phyloP scores from a whole-genome alignment of 2,888 invertebrate species.

The Tenodera sinensis region DNA sequence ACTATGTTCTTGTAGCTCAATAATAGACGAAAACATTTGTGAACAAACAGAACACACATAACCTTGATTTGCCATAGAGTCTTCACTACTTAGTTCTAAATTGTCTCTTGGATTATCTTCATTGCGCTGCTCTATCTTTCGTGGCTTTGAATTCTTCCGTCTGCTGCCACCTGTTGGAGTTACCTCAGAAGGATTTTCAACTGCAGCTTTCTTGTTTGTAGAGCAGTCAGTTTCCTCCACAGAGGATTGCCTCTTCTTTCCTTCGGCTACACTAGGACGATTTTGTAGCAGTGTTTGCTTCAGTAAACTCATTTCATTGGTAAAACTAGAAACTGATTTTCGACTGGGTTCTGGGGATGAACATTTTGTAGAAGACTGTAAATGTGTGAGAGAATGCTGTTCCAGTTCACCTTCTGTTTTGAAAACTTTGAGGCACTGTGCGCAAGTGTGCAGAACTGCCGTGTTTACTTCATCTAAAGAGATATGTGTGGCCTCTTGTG shows the following conservation, averaged over 20 bases:
- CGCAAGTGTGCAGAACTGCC: not conserved
- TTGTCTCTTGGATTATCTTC: conserved; percentile 1
- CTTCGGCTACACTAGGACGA: not conserved
- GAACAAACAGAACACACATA: conserved; percentile 44
- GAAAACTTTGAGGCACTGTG: not conserved
- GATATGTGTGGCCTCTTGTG: not conserved
- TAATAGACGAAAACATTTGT: conserved; percentile 39
- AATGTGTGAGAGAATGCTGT: not conserved
- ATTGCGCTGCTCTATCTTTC: conserved; percentile 38
- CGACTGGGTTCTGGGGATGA: not conserved
- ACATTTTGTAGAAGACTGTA: not conserved
- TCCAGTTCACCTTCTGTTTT: not conserved
- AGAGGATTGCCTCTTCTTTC: not conserved
- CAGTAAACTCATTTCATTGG: conserved; percentile 13
- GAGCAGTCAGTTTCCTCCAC: not conserved
- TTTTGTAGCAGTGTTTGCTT: conserved; percentile 25
- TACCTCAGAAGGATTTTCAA: not conserved
- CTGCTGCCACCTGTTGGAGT: conserved; percentile 36
- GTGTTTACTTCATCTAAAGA: not conserved
- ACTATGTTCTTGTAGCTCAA: conserved; percentile 42
- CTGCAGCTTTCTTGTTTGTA: not conserved
- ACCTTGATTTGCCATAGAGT: conserved; percentile 34
- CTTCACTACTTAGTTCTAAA: conserved; percentile 29
- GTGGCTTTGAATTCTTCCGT: conserved; percentile 45
- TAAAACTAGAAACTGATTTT: not conserved